Conservation (phyloP, 1,140 invertebrate genomes). For the Odontomachus brunneus region DNA sequence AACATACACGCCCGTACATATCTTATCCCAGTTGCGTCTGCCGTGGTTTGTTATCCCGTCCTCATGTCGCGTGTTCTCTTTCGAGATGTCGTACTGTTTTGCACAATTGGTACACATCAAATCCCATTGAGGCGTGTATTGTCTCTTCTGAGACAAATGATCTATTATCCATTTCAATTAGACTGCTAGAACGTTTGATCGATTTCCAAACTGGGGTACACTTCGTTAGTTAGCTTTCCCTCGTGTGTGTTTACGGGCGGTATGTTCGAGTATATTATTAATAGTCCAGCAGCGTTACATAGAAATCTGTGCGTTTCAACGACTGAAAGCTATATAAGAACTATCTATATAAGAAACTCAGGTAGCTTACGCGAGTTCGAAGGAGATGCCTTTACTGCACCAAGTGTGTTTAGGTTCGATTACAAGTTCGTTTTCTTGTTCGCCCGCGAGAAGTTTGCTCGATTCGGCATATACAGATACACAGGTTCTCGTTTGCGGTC, state of each 20-base stretch:
- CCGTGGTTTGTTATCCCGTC: neutral
- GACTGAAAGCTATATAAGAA: constrained; percentile 73
- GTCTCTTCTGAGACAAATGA: neutral
- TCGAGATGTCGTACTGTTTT: constrained; percentile 14
- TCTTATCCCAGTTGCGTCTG: constrained; percentile 39
- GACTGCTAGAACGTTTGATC: constrained; percentile 5
- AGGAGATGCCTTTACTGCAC: constrained; percentile 61
- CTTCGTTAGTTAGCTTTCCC: constrained; percentile 39
- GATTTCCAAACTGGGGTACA: constrained; percentile 29
- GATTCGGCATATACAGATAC: constrained; percentile 14
- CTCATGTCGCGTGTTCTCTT: neutral
- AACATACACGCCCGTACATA: constrained; percentile 53
- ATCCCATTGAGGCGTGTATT: neutral
- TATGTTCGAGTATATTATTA: constrained; percentile 56
- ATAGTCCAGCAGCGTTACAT: constrained; percentile 59
- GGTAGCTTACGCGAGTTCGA: constrained; percentile 65
- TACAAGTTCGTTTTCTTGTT: neutral
- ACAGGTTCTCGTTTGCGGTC: constrained; percentile 19
- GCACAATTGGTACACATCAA: constrained; percentile 1
- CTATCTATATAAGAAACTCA: no score
- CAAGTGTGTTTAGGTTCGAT: constrained; percentile 29
- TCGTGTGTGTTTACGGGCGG: constrained; percentile 52
- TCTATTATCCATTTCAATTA: neutral
- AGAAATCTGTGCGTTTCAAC: constrained; percentile 62
- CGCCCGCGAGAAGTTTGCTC: neutral